Percentiles rank a stretch among this genome's conserved stretches.
Conservation (phyloP, 1,140 invertebrate species). For the Temnothorax longispinosus region DNA sequence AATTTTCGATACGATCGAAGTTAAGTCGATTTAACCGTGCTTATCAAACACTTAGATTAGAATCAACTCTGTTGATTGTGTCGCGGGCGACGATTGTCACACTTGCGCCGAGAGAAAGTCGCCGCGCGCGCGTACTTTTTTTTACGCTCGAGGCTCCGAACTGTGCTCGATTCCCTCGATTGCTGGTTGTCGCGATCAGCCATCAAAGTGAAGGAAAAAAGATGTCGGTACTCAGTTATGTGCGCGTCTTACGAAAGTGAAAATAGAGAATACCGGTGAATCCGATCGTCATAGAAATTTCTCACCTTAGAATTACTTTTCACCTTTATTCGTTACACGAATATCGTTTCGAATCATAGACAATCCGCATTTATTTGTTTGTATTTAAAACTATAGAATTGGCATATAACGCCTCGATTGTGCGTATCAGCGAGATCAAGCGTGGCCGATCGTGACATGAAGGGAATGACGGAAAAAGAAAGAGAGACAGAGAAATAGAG, state of each 20-base stretch:
- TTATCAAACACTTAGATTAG: slow-evolving; percentile 37
- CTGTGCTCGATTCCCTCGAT: slow-evolving; percentile 65
- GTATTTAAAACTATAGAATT: slow-evolving; percentile 11
- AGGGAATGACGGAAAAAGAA: slow-evolving; percentile 2
- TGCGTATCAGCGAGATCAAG: slow-evolving; percentile 44
- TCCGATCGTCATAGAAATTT: background rate
- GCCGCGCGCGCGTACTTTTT: slow-evolving; percentile 52
- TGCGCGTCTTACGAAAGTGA: slow-evolving; percentile 31
- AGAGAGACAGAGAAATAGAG: slow-evolving; percentile 29
- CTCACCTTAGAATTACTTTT: background rate
- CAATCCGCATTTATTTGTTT: slow-evolving; percentile 26
- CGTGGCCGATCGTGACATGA: slow-evolving; percentile 55
- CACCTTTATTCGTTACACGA: slow-evolving; percentile 11
- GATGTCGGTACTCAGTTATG: background rate
- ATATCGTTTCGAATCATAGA: slow-evolving; percentile 23
- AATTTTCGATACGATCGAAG: background rate
- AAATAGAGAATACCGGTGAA: background rate
- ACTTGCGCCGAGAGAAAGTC: slow-evolving; percentile 70
- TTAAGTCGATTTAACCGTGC: slow-evolving; percentile 1
- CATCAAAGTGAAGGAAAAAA: background rate
- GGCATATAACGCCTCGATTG: background rate
- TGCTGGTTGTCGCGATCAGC: slow-evolving; percentile 42
- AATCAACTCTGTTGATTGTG: slow-evolving; percentile 32
- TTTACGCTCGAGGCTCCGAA: slow-evolving; percentile 58
- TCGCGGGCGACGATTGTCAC: slow-evolving; percentile 65